phyloP scores from a whole-genome alignment of 30 jellyfish, hydroid and myxozoan species.

The Chrysaora quinquecirrha region DNA sequence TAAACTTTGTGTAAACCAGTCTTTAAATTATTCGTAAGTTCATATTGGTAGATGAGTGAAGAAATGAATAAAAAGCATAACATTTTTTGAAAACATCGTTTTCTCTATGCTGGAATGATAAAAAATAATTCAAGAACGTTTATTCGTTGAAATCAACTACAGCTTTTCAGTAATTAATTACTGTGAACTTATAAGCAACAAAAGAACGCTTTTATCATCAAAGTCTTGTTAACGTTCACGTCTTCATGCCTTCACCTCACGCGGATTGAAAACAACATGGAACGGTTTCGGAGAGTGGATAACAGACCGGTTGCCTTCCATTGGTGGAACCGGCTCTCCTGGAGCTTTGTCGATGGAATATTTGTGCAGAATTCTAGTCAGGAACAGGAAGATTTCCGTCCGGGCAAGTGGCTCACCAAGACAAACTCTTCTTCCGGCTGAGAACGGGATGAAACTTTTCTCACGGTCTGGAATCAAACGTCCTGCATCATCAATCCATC shows the following conservation, averaged over 20 bases:
- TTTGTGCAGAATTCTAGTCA: slow-evolving; percentile 55
- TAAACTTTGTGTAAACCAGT: too few relatives aligned
- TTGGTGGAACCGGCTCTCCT: slow-evolving; percentile 55
- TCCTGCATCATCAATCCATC: slow-evolving; percentile 81
- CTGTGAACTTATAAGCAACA: too few relatives aligned
- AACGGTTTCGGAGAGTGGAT: slow-evolving; percentile 59
- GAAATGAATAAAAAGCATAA: too few relatives aligned
- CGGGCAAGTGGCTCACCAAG: slow-evolving; percentile 80
- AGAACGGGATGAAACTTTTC: slow-evolving; percentile 73
- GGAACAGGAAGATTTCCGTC: slow-evolving; percentile 62
- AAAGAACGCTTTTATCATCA: too few relatives aligned
- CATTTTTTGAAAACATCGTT: too few relatives aligned
- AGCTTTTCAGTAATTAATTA: too few relatives aligned
- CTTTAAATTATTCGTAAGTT: too few relatives aligned
- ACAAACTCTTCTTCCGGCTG: slow-evolving; percentile 88
- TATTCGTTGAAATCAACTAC: too few relatives aligned
- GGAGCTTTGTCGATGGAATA: slow-evolving; percentile 51
- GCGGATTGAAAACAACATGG: slow-evolving; percentile 42
- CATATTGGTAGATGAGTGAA: too few relatives aligned
- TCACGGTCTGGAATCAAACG: slow-evolving; percentile 30
- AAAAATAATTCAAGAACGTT: too few relatives aligned
- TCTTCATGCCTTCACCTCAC: slow-evolving; percentile 5
- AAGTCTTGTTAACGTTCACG: too few relatives aligned
- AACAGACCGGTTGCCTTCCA: slow-evolving; percentile 57
- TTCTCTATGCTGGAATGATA: too few relatives aligned